Evolutionary conservation across 1,140 invertebrate species (phyloP), one percentile per base, ranked within the genome.

Genomic region (Augochlora pura): DNA sequence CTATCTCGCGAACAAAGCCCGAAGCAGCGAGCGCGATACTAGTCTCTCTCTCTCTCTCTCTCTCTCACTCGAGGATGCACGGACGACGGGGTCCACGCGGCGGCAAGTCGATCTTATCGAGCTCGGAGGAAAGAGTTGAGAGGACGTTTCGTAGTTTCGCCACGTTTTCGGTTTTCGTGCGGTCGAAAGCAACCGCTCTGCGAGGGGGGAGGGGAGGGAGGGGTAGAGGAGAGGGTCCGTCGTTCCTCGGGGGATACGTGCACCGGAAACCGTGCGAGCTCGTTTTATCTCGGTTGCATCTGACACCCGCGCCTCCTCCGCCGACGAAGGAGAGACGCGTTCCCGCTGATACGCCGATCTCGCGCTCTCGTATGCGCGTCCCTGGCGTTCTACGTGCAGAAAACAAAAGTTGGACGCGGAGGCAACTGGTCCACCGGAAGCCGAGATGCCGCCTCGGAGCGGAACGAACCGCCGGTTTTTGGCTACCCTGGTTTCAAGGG

Each of bases 151-250:
- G 89, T 91, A 91, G 89, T 91, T 89, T 85, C 76, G 86, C 88
- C 89, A 91, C 90, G 90, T 91, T 91, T 91, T 91, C 83, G 84
- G 89, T 90, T 90, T 90, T 90, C 89, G 87, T 85, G 86, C 84
- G 86, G 87, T 74, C 77, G 74, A 83, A 82, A 85, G 82, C 76
- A 86, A 81, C 83, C 12, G 72, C 65, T n/a, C n/a, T n/a, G n/a
- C n/a, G n/a, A n/a, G n/a, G n/a, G n/a, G n/a, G n/a, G n/a, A n/a
- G n/a, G n/a, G n/a, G n/a, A n/a, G 68, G 75, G 86, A 80, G 64
- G 69, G 76, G 80, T 59, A 63, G 79, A 59, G 52, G 16, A 46
- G 79, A 59, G 52, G 16, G 8, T 7, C 49, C 16, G 16, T 52
- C 63, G 42, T 62, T 64, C 70, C 46, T 12, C 67, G 57, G 60